These are phyloP conservation scores for Drosophila acutilabella DNA, from an alignment of 2,888 invertebrate genomes.

Conservation along the genomic window DNA sequence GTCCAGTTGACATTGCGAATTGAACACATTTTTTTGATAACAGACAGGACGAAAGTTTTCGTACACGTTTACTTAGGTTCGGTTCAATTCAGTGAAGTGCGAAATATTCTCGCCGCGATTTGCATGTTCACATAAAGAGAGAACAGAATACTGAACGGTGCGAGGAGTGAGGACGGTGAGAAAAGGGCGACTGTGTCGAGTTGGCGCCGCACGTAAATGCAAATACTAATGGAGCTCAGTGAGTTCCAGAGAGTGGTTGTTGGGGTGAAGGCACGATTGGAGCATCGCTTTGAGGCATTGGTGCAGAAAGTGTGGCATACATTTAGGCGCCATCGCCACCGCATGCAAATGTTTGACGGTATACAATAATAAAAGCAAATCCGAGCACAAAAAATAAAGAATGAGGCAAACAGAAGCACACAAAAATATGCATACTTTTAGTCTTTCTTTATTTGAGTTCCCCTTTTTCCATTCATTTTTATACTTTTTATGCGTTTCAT, in stretches of 20 bases:
- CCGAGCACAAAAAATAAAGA: constrained; percentile 37
- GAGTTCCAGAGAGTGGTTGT: constrained; percentile 1
- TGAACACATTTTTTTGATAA: constrained; percentile 39
- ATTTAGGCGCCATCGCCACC: constrained; percentile 68
- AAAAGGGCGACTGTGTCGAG: neutral
- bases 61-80: constrained; percentile 31
- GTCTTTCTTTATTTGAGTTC: constrained; percentile 30
- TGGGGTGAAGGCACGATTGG: neutral
- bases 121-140: constrained; percentile 61
- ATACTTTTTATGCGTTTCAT: constrained; percentile 58
- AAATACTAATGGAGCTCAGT: constrained; percentile 62
- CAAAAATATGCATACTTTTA: constrained; percentile 29
- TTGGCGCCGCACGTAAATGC: constrained; percentile 71
- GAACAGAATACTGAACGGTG: neutral
- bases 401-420: constrained; percentile 18
- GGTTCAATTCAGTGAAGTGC: constrained; percentile 68
- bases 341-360: constrained; percentile 79
- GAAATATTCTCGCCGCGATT: constrained; percentile 77
- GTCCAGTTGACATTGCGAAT: constrained; percentile 38
- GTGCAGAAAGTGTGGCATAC: constrained; percentile 73
- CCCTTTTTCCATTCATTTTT: constrained; percentile 19
- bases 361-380: constrained; percentile 74
- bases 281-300: constrained; percentile 30
- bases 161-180: neutral
- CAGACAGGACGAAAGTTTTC: constrained; percentile 18